Conservation (phyloP, 1,140 invertebrate genomes). For the Colletes gigas region DNA sequence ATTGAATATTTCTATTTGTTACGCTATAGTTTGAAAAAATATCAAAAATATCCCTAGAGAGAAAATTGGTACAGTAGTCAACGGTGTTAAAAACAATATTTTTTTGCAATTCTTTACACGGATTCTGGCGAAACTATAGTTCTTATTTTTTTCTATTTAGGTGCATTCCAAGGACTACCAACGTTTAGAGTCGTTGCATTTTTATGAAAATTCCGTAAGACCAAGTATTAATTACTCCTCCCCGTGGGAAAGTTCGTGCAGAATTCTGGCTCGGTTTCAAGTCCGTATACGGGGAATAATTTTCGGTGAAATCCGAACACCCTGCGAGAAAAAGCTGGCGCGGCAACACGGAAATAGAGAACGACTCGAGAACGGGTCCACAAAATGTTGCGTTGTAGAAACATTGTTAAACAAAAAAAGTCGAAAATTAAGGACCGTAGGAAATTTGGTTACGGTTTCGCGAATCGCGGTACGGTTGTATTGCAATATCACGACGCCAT, state of each 20-base stretch:
- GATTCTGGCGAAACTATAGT: no score
- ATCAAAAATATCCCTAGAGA: no score
- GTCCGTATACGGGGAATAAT: background rate
- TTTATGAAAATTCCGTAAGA: background rate
- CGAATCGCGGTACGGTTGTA: background rate
- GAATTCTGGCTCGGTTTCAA: background rate
- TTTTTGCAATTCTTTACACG: no score
- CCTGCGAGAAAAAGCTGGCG: background rate
- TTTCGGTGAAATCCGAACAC: background rate
- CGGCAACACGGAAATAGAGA: background rate
- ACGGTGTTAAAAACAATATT: no score
- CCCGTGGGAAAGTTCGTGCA: background rate
- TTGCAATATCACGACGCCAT: background rate
- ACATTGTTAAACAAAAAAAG: constrained; percentile 29
- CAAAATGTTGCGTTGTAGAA: background rate
- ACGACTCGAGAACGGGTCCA: constrained; percentile 3
- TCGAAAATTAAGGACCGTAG: constrained; percentile 23
- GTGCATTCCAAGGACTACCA: background rate
- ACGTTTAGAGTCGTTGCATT: no score
- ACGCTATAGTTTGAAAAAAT: no score
- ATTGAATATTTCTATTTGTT: no score
- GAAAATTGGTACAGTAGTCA: no score
- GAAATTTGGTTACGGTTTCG: constrained; percentile 36
- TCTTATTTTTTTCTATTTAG: no score
- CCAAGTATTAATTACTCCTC: background rate